Percentiles rank a stretch among this genome's conserved stretches.
phyloP scores from a whole-genome alignment of 2,113 vertebrate species.

The Rhinolophus ferrumequinum region DNA sequence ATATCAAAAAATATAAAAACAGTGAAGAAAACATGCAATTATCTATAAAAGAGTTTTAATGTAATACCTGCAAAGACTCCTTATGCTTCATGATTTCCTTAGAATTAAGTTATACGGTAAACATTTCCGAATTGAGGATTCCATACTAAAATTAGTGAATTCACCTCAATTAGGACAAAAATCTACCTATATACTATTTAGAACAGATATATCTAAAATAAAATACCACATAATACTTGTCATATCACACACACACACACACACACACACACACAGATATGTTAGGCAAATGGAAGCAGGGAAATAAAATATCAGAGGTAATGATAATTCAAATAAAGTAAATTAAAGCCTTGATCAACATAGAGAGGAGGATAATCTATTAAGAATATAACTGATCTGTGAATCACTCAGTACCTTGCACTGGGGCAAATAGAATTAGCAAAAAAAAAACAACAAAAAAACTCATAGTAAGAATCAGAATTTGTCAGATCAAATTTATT shows the following conservation, averaged over 20 bases:
- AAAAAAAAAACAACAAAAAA: too few relatives aligned
- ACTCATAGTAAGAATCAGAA: not conserved
- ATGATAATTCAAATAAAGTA: not conserved
- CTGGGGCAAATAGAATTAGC: not conserved
- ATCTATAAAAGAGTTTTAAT: not conserved
- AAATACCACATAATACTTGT: not conserved
- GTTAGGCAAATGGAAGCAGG: not conserved
- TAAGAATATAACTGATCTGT: not conserved
- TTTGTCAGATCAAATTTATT: not conserved
- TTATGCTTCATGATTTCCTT: not conserved
- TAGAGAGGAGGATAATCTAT: not conserved
- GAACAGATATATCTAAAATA: not conserved
- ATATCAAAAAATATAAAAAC: not conserved
- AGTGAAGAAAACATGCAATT: not conserved
- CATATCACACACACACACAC: not conserved
- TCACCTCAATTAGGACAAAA: not conserved
- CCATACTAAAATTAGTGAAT: not conserved
- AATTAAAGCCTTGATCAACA: not conserved
- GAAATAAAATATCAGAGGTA: not conserved
- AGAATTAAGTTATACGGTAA: not conserved
- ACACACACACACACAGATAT: not conserved
- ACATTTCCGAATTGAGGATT: not conserved
- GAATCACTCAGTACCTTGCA: not conserved
- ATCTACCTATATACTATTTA: not conserved
- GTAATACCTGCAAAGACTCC: not conserved